Evolutionary conservation across 2,888 invertebrate species (phyloP).

Genomic region (Drosophila sordidapex): DNA sequence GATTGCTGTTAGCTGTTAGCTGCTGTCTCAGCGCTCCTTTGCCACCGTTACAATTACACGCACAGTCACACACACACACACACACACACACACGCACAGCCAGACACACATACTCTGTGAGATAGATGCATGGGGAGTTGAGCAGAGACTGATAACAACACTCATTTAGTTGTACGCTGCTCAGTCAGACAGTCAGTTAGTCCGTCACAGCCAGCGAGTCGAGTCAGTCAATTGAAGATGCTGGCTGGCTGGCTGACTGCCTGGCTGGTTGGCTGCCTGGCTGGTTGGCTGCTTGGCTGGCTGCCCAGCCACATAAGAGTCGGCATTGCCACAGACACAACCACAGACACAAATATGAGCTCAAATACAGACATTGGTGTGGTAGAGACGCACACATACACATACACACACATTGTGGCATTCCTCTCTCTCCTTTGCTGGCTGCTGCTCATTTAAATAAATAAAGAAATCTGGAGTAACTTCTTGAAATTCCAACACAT

Average conservation of each 20-base stretch:
- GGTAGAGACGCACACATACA: slow-evolving; percentile 2
- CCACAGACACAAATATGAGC: slow-evolving; percentile 38
- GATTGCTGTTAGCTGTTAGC: slow-evolving; percentile 39
- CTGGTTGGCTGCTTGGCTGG: slow-evolving; percentile 33
- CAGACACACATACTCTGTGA: not conserved
- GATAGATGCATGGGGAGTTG: slow-evolving; percentile 48
- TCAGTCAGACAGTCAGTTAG: slow-evolving; percentile 53
- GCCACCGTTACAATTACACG: slow-evolving; percentile 70
- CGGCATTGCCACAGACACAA: slow-evolving; percentile 27
- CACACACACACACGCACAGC: slow-evolving; percentile 29
- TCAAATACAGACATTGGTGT: slow-evolving; percentile 52
- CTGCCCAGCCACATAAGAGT: slow-evolving; percentile 43
- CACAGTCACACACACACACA: slow-evolving; percentile 64
- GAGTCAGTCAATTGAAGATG: slow-evolving; percentile 77
- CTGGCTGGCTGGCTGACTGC: slow-evolving; percentile 53
- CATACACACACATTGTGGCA: slow-evolving; percentile 39
- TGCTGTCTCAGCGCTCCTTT: slow-evolving; percentile 66
- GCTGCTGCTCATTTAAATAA: slow-evolving; percentile 81
- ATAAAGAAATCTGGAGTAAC: slow-evolving; percentile 81
- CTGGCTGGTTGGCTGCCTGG: slow-evolving; percentile 42
- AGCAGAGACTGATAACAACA: slow-evolving; percentile 68
- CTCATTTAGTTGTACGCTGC: slow-evolving; percentile 72
- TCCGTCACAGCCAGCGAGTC: slow-evolving; percentile 51
- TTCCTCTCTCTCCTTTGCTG: slow-evolving; percentile 45
- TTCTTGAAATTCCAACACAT: slow-evolving; percentile 82